Conservation (phyloP, 2,888 invertebrate genomes). For the Nudaria mundana region DNA sequence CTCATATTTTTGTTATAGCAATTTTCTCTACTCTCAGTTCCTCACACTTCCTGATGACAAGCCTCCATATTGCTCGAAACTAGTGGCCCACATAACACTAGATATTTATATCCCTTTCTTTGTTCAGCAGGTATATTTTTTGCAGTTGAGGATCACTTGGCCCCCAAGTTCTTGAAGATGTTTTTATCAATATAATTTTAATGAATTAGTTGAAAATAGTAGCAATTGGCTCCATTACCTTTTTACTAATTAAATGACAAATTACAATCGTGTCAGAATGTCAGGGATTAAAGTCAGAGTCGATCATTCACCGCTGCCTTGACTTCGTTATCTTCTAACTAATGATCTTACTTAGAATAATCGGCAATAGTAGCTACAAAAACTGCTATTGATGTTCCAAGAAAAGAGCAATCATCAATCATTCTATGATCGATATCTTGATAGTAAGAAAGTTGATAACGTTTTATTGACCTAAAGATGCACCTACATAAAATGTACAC, state of each 20-base stretch:
- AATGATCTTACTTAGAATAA: not conserved
- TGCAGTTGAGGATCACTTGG: too few relatives aligned
- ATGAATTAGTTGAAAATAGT: not conserved
- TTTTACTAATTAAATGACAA: not conserved
- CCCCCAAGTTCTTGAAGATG: too few relatives aligned
- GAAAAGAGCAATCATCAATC: not conserved
- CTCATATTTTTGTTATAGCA: too few relatives aligned
- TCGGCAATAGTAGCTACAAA: not conserved
- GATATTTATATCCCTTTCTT: too few relatives aligned
- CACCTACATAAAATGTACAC: not conserved
- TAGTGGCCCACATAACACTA: too few relatives aligned
- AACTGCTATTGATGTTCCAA: not conserved
- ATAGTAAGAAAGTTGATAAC: too few relatives aligned
- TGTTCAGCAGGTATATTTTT: too few relatives aligned
- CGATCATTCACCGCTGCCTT: conserved; percentile 11
- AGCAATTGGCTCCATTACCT: not conserved
- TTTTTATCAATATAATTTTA: too few relatives aligned
- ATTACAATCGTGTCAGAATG: conserved; percentile 1
- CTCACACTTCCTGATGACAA: too few relatives aligned
- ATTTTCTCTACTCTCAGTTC: too few relatives aligned
- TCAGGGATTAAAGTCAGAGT: conserved; percentile 4
- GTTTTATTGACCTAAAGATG: not conserved
- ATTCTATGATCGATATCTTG: too few relatives aligned
- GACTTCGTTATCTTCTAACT: conserved; percentile 17
- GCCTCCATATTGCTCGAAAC: too few relatives aligned